These are phyloP conservation scores for Brienomyrus longianalis DNA, from an alignment of 2,113 vertebrate genomes.

Conservation along the genomic window DNA sequence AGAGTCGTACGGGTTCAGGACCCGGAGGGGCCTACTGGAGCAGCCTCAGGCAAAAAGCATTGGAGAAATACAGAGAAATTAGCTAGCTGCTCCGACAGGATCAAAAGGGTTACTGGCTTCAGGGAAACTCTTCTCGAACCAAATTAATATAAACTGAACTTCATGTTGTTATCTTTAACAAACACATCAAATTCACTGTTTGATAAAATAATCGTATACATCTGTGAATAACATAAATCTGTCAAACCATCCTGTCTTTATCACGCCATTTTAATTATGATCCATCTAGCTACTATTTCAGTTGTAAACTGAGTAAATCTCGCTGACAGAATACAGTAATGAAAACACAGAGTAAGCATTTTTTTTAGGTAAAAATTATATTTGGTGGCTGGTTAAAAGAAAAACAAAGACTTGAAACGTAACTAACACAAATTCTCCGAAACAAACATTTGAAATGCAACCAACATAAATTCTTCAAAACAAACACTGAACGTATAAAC, in stretches of 20 bases:
- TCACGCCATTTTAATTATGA: neutral
- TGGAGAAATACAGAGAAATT: neutral
- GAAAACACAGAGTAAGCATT: neutral
- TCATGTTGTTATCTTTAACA: neutral
- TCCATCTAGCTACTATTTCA: neutral
- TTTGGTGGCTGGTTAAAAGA: neutral
- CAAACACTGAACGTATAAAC: neutral
- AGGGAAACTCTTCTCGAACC: neutral
- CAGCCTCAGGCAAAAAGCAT: neutral
- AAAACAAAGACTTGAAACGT: neutral
- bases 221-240: neutral
- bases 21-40: neutral
- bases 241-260: neutral
- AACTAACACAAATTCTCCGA: neutral
- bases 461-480: neutral
- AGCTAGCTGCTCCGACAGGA: neutral
- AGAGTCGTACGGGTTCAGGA: neutral
- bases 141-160: neutral
- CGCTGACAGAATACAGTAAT: neutral
- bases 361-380: neutral
- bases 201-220: neutral
- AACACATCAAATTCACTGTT: neutral
- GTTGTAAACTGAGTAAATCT: neutral
- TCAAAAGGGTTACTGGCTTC: neutral
- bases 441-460: neutral